Evolutionary conservation across 1,140 invertebrate genomes (phyloP).

Genomic region (Diorhabda elongata): DNA sequence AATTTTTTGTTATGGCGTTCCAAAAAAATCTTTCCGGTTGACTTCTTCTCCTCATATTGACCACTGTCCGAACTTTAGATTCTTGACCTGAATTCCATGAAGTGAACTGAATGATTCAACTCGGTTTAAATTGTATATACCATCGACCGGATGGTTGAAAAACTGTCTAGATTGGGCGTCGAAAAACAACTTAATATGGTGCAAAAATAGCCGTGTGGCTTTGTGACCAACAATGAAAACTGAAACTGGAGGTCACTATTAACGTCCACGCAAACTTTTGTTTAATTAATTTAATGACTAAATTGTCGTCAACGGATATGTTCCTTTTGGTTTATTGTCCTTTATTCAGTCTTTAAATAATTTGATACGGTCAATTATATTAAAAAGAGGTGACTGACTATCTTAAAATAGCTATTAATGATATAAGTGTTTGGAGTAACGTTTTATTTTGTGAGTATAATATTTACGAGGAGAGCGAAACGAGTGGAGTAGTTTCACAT

Average conservation of each 20-base stretch:
- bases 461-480: too few species aligned
- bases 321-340: not conserved
- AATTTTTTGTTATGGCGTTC: too few species aligned
- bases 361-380: too few species aligned
- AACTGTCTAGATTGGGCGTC: not conserved
- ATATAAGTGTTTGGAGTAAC: too few species aligned
- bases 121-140: not conserved
- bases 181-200: conserved; percentile 1
- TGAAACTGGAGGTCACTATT: not conserved
- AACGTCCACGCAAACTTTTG: not conserved
- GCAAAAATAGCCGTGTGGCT: not conserved
- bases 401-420: too few species aligned
- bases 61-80: not conserved
- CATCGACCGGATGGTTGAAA: not conserved
- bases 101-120: not conserved
- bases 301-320: not conserved
- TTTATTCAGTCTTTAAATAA: not conserved
- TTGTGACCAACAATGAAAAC: not conserved
- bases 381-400: too few species aligned
- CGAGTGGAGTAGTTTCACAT: too few species aligned
- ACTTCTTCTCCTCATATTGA: not conserved
- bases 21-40: too few species aligned
- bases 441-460: too few species aligned
- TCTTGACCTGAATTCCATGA: not conserved
- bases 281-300: not conserved